These are phyloP conservation scores for Drosophila subquinaria DNA, from an alignment of 2,888 invertebrate genomes.

Conservation along the genomic window DNA sequence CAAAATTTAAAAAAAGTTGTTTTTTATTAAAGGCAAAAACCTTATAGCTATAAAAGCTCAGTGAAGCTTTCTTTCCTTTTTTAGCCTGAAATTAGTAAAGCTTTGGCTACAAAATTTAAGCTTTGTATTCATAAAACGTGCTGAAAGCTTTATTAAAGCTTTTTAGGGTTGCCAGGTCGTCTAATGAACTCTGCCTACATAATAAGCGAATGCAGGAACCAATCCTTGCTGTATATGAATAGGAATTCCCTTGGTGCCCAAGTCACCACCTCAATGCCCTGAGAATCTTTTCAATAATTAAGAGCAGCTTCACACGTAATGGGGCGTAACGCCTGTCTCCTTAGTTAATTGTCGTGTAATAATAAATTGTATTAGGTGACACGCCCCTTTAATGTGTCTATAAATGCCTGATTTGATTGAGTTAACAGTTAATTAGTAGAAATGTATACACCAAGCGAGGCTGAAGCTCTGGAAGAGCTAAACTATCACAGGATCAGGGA, in stretches of 20 bases:
- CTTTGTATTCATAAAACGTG: not conserved
- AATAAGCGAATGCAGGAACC: conserved; percentile 18
- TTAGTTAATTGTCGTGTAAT: conserved; percentile 32
- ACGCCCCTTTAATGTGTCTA: conserved; percentile 59
- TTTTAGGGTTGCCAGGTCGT: conserved; percentile 4
- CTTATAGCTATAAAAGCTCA: not conserved
- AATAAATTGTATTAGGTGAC: conserved; percentile 47
- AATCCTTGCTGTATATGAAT: conserved; percentile 1
- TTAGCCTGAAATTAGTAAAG: not conserved
- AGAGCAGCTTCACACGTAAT: conserved; percentile 63
- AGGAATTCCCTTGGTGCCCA: not conserved
- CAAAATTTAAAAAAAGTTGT: conserved; percentile 47
- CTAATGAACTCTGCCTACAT: no score
- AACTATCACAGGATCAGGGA: conserved; percentile 71
- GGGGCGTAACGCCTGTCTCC: conserved; percentile 52
- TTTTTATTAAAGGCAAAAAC: conserved; percentile 2
- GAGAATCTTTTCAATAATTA: conserved; percentile 61
- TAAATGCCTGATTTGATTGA: conserved; percentile 57
- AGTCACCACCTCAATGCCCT: conserved; percentile 3
- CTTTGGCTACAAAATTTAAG: not conserved
- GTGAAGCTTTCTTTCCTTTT: not conserved
- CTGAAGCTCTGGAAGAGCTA: conserved; percentile 43
- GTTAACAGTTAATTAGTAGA: conserved; percentile 60
- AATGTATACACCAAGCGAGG: conserved; percentile 67
- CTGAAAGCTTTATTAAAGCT: not conserved